Percentiles rank a stretch among this genome's conserved stretches.
Conservation (phyloP, 2,113 vertebrate species). For the Dermatemys mawii region DNA sequence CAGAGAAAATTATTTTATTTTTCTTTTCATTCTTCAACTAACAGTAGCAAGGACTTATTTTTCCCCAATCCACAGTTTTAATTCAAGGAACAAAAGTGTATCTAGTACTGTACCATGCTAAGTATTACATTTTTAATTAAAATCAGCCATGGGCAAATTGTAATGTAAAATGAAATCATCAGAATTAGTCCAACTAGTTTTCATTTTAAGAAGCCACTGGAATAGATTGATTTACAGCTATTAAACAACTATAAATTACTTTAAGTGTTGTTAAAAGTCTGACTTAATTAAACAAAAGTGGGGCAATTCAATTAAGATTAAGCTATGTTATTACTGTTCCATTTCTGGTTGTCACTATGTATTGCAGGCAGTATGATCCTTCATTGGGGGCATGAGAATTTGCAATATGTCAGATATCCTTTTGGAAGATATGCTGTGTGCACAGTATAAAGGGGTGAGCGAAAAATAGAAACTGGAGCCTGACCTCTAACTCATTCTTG, state of each 20-base stretch:
- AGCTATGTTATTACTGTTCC: accelerated
- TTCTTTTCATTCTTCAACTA: background rate
- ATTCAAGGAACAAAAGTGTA: background rate
- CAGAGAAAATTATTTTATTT: background rate
- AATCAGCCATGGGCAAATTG: background rate
- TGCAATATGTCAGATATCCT: background rate
- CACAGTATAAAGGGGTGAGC: background rate
- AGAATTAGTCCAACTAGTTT: background rate
- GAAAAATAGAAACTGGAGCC: background rate
- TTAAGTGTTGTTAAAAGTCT: background rate
- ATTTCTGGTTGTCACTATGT: background rate
- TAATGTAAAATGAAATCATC: background rate
- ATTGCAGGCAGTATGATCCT: background rate
- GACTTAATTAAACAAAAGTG: slow-evolving; percentile 3
- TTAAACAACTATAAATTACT: background rate
- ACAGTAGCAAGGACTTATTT: background rate
- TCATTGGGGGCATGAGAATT: background rate
- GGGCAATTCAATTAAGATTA: background rate
- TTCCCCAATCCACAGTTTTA: background rate
- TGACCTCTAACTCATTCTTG: background rate
- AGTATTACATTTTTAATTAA: slow-evolving; percentile 11
- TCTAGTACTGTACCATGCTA: background rate
- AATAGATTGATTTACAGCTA: background rate
- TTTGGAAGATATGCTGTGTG: background rate
- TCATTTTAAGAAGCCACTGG: background rate